A percentile compares a stretch with the other conserved stretches of the same genome.
Evolutionary conservation across 2,797 vertebrate species (phyloP).

Genomic region (Tokudaia muenninki): DNA sequence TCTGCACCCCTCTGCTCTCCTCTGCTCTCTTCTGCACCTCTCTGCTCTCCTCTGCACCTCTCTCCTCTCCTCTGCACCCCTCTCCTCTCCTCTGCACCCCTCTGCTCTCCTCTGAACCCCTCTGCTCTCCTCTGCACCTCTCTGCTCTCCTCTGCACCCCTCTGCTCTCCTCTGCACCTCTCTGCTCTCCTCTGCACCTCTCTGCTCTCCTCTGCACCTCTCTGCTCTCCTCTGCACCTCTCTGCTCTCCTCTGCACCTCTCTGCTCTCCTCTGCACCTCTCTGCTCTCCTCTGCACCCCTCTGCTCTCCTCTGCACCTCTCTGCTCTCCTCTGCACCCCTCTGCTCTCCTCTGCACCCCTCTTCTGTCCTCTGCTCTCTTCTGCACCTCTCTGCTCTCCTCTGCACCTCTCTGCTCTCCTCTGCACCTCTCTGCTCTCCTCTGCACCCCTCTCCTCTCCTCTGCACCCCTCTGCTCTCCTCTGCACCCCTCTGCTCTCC

Average conservation of each 20-base stretch:
- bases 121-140: background rate
- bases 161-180: too few species aligned
- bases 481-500: background rate
- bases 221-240: too few species aligned
- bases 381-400: too few species aligned
- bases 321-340: too few species aligned
- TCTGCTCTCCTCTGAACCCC: background rate
- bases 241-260: background rate
- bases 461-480: too few species aligned
- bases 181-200: too few species aligned
- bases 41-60: background rate
- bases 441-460: too few species aligned
- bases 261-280: too few species aligned
- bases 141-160: background rate
- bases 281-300: background rate
- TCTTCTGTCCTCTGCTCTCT: too few species aligned
- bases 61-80: background rate
- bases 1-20: background rate
- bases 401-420: background rate
- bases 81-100: too few species aligned
- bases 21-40: background rate
- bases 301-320: background rate
- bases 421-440: background rate
- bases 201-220: background rate
- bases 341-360: too few species aligned